A percentile compares a stretch with the other conserved stretches of the same genome.
Evolutionary conservation across 2,888 invertebrate genomes (phyloP).

Genomic region (Elegia similella): DNA sequence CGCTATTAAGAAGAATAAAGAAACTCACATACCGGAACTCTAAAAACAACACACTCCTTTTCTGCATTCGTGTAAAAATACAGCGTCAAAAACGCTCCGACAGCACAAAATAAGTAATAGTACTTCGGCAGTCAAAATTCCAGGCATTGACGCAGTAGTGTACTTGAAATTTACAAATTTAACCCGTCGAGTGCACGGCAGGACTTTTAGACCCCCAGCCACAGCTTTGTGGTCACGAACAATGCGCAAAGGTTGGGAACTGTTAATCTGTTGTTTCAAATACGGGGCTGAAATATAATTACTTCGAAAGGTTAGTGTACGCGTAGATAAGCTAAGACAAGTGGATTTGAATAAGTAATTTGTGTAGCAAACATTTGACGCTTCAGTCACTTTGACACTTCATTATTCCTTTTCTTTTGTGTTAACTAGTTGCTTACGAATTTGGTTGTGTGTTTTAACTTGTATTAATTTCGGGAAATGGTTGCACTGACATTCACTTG

Average conservation of each 20-base stretch:
- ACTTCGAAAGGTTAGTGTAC: not conserved
- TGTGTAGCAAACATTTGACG: not conserved
- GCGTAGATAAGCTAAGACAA: not conserved
- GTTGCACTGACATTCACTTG: too few species aligned
- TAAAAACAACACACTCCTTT: not conserved
- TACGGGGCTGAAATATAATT: conserved; percentile 1
- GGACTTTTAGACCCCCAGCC: not conserved
- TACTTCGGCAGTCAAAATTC: too few species aligned
- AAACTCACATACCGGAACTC: too few species aligned
- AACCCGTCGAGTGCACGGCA: not conserved
- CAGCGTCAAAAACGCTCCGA: too few species aligned
- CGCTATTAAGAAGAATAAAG: too few species aligned
- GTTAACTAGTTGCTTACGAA: too few species aligned
- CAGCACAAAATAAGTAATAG: too few species aligned
- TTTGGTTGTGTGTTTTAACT: too few species aligned
- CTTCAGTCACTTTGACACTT: too few species aligned
- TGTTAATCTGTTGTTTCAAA: conserved; percentile 7
- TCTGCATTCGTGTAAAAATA: too few species aligned
- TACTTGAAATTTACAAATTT: not conserved
- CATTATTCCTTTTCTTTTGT: too few species aligned
- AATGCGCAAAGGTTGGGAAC: conserved; percentile 1
- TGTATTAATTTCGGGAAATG: too few species aligned
- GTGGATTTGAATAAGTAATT: not conserved
- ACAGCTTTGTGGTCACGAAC: not conserved
- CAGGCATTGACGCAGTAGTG: not conserved